These are phyloP conservation scores for Orestias chungarensis DNA, from an alignment of 2,797 vertebrate species.

Conservation along the genomic window DNA sequence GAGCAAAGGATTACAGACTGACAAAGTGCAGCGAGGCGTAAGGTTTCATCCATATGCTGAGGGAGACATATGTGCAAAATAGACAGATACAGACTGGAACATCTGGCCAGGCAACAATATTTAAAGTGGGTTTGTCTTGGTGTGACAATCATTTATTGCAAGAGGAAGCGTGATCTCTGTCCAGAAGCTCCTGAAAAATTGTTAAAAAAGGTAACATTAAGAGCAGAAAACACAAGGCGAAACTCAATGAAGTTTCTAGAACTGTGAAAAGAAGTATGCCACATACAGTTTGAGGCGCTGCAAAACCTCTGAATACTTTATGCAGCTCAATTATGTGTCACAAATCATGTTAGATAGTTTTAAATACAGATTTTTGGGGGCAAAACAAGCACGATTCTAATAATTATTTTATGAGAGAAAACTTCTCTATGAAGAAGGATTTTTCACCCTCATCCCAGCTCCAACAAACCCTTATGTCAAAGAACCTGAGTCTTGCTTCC, in stretches of 20 bases:
- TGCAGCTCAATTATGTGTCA: background rate
- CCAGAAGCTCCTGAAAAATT: too few species aligned
- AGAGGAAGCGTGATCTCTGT: constrained; percentile 64
- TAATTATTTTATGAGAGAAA: constrained; percentile 6
- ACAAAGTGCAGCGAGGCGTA: background rate
- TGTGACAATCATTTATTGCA: constrained; percentile 21
- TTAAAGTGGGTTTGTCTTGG: constrained; percentile 13
- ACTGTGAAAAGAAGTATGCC: background rate
- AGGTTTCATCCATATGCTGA: background rate
- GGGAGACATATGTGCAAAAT: constrained; percentile 43
- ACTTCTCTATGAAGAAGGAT: background rate
- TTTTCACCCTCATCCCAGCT: background rate
- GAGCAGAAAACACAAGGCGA: background rate
- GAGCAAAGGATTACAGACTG: background rate
- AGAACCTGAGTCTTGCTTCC: background rate
- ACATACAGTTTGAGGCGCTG: background rate
- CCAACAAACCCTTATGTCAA: background rate
- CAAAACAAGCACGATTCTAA: background rate
- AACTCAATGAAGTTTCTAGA: constrained; percentile 3
- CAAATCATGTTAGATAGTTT: constrained; percentile 3
- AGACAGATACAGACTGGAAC: constrained; percentile 35
- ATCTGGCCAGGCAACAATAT: constrained; percentile 48
- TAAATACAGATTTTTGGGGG: background rate
- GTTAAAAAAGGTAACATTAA: constrained; percentile 10
- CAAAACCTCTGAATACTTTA: background rate